Evolutionary conservation across 2,888 invertebrate species (phyloP).

Genomic region (Lithophane leautieri): DNA sequence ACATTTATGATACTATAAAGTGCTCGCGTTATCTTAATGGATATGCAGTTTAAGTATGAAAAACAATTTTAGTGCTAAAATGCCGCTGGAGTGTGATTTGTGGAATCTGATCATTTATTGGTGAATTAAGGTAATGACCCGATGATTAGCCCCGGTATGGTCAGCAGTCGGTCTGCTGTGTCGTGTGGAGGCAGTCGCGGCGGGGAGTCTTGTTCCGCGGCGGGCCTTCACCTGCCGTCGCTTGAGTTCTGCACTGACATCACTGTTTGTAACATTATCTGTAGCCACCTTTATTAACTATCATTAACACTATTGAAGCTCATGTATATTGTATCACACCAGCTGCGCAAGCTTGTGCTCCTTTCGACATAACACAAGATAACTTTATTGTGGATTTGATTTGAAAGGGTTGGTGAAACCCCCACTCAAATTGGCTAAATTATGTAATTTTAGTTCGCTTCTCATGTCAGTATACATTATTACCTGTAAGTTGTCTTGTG

Average conservation of each 20-base stretch:
- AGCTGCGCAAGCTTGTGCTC: neutral
- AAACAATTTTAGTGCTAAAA: slow-evolving; percentile 40
- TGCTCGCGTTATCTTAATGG: slow-evolving; percentile 53
- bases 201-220: slow-evolving; percentile 5
- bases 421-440: neutral
- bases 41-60: slow-evolving; percentile 44
- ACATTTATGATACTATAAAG: slow-evolving; percentile 47
- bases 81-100: slow-evolving; percentile 16
- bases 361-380: neutral
- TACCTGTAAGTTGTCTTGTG: no score
- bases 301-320: slow-evolving; percentile 11
- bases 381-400: neutral
- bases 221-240: slow-evolving; percentile 6
- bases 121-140: neutral
- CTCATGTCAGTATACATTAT: neutral
- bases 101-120: slow-evolving; percentile 27
- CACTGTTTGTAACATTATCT: slow-evolving; percentile 19
- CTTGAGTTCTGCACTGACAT: slow-evolving; percentile 5
- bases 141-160: neutral
- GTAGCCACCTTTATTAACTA: slow-evolving; percentile 9
- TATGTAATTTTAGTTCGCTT: neutral
- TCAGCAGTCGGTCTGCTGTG: neutral
- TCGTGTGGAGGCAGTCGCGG: neutral
- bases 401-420: neutral
- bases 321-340: neutral